Base-by-base conservation (phyloP, 2,888 invertebrate genomes). In the Drepanosiphum platanoidis region DNA sequence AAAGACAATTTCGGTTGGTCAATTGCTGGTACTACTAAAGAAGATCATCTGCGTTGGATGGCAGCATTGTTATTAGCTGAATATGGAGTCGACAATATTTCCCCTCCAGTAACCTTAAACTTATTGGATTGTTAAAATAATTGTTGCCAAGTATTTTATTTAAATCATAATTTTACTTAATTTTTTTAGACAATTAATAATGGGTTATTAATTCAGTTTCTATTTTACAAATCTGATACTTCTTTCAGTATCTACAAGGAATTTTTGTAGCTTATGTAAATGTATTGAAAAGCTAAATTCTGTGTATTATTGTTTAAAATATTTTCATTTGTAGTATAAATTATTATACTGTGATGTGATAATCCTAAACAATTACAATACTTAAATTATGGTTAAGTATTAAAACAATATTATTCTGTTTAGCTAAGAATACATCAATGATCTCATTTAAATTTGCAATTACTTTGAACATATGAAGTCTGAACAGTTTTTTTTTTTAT, bases 1-100 rank as follows among this genome's bases (percentile, higher is more conserved):
- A 95, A 94, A 89, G 94, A 94, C 61, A 92, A 91, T 46, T 96
- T 96, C 89, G 96, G 97, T 0, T 93, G 93, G 89, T 94, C 95
- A 0, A 90, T 96, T 78, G 95, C 94, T 11, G 96, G 96, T 88
- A 92, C 92, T 30, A 94, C 94, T 75, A 93, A 93, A 81, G 93
- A 94, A 74, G 94, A 95, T 87, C 93, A 95, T 88, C 92, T 95
- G 27, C 93, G 93, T 87, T 96, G 96, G 96, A 92, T 94, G 88
- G 93, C 95, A 0, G 94, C 95, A 58, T 93, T 97, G 91, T 91
- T 94, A 89, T 92, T 93, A 88, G 93, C 93, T 1, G 92, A 95
- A 88, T 93, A 94, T 89, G 91, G 92, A 2, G 91, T 87, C 61
- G 81, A 87, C 42, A 87, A 88, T 64, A 86, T 88, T 61, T 75